Evolutionary conservation across 2,113 vertebrate species (phyloP), one percentile per base, ranked within the genome.

Genomic region (Pionites leucogaster): DNA sequence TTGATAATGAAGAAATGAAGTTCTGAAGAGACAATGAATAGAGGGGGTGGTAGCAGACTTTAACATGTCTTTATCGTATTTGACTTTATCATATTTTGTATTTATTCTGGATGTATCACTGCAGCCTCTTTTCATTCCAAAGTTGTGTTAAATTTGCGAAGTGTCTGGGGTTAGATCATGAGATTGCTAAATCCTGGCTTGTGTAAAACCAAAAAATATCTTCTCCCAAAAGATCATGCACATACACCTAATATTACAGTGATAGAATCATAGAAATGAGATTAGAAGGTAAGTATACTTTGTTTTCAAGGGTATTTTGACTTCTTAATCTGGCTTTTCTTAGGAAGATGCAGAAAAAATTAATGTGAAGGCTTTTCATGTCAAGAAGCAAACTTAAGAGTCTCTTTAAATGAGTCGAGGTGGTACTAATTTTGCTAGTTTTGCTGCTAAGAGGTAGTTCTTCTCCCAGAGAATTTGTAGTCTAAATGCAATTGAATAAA

Each of bases 151-250:
- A 74, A 46, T 65, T 77, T 64, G 44, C 9, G 24, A 50, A 92
- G 29, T 42, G 29, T 39, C 47, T 3, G 3, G 6, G 17, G 7
- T 6, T 72, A 74, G 3, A 22, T 39, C 33, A n/a, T 1, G 1
- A 35, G 20, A 46, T 17, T 35, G 46, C 79, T 49, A 80, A 80
- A 64, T 72, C 7, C 9, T 64, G 55, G 49, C 35, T 90, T 27
- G 8, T 69, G 23, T 42, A 69, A 84, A 9, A 37, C 1, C 9
- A 35, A 42, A 59, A 81, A 19, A 31, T 19, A 42, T 7, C 25
- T 65, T 24, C 10, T 11, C 13, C 8, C 7, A 17, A 46, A 65
- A 50, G 49, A 7, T 37, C 78, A 12, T 35, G 29, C 31, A 28
- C 17, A 29, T 3, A 6, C 8, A 70, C 82, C 22, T 64, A 59